Base-by-base conservation (phyloP, 2,797 vertebrate genomes). In the Gila robusta region DNA sequence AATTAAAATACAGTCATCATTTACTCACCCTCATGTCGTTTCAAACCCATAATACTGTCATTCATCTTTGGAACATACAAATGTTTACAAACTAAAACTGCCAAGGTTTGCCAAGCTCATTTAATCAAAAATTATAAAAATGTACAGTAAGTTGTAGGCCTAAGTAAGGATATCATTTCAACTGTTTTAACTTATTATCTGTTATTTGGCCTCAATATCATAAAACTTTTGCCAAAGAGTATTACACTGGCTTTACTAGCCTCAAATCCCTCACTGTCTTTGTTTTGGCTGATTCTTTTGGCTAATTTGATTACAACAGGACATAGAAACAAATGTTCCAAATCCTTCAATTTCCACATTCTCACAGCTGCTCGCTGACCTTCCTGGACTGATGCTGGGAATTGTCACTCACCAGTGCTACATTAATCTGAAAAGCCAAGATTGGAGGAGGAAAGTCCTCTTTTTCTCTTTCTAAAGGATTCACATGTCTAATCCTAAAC, bases 391-490 rank as follows among this genome's bases (percentile, higher is more conserved):
- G 66, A 84, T 72, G 74, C 62, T 41, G 74, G 69, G 47, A 39
- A 44, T 83, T 82, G 71, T 77, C 21, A 9, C 59, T 84, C 69
- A 72, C 56, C 73, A 82, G n/a, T 77, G 81, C 81, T 70, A 87
- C 88, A 82, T 87, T 88, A 88, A 91, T 86, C 84, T 85, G 56
- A 88, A 88, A 90, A 88, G 79, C 87, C 84, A 74, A 76, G 71
- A 77, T 84, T 88, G 81, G 64, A 79, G 71, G 49, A 79, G 39
- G 23, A 79, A 72, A 80, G 73, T 84, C 70, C 44, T 81, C 28
- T 49, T 76, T 87, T 79, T 37, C 37, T 28, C 59, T 19, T 16
- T 69, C 73, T 69, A 82, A 86, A 88, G 67, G 71, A 84, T 86
- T 83, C 47, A 66, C 41, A 59, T 73, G 74, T 84, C 83, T 89